Percentiles rank a stretch among this genome's conserved stretches.
These are phyloP conservation scores for Xylota sylvarum DNA, from an alignment of 2,888 invertebrate species.

Conservation along the genomic window DNA sequence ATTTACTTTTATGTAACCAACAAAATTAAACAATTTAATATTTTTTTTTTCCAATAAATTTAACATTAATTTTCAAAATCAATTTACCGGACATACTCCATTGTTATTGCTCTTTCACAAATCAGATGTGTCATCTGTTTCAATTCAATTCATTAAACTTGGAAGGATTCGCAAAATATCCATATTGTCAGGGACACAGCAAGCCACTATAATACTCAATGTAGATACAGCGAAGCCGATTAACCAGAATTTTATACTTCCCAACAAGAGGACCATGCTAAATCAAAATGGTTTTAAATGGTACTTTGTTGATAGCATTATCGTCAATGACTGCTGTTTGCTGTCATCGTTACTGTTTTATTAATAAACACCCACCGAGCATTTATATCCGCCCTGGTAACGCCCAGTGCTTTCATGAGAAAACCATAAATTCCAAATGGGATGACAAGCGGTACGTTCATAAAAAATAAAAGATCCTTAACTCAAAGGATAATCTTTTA, in stretches of 20 bases:
- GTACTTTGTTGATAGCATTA: neutral
- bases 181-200: neutral
- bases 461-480: neutral
- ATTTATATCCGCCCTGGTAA: slow-evolving; percentile 1
- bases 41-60: no score
- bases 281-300: slow-evolving; percentile 5
- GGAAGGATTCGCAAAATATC: no score
- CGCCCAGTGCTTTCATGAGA: slow-evolving; percentile 7
- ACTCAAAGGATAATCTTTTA: neutral
- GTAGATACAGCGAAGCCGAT: neutral
- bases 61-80: no score
- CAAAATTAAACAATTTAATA: no score
- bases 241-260: neutral
- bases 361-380: neutral
- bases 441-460: slow-evolving; percentile 12
- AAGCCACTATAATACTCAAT: neutral
- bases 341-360: neutral
- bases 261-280: neutral
- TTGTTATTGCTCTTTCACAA: no score
- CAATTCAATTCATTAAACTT: no score
- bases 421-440: slow-evolving; percentile 17
- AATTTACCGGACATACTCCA: no score
- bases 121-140: no score
- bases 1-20: no score
- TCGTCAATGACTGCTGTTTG: neutral